Conservation (phyloP, 2,888 invertebrate genomes). For the Thecophora atra region DNA sequence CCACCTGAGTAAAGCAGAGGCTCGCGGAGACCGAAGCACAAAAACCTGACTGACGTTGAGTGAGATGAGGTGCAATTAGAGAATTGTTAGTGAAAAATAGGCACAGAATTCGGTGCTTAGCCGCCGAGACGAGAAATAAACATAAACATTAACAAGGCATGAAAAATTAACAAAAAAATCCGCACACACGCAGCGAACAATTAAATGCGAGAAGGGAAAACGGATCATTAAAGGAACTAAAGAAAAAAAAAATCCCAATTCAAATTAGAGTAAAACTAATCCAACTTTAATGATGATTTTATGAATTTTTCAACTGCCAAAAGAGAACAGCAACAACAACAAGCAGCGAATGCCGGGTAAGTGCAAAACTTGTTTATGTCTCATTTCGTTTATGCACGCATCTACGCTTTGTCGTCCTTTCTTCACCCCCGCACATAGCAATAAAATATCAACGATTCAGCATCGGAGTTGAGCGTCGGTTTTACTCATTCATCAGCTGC, state of each 20-base stretch:
- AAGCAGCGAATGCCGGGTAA: constrained; percentile 6
- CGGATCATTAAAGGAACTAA: not conserved
- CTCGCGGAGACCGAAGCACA: too few relatives aligned
- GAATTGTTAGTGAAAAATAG: too few relatives aligned
- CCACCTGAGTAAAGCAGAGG: too few relatives aligned
- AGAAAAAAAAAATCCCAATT: not conserved
- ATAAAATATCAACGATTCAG: too few relatives aligned
- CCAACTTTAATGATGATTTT: constrained; percentile 17
- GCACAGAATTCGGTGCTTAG: too few relatives aligned
- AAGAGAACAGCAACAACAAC: constrained; percentile 30
- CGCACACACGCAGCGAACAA: constrained; percentile 5
- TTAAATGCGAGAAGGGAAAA: not conserved
- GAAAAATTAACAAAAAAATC: not conserved
- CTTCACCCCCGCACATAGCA: not conserved
- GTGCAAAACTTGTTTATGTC: constrained; percentile 27
- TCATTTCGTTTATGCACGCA: not conserved
- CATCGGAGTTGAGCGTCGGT: too few relatives aligned
- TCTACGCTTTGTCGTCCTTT: not conserved
- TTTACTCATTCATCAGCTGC: too few relatives aligned
- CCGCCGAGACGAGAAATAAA: not conserved
- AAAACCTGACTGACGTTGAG: too few relatives aligned
- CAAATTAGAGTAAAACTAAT: not conserved
- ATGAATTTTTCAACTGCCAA: constrained; percentile 25
- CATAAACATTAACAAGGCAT: not conserved
- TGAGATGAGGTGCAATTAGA: too few relatives aligned